Evolutionary conservation across 2,888 invertebrate species (phyloP).

Genomic region (Tinea semifulvella): DNA sequence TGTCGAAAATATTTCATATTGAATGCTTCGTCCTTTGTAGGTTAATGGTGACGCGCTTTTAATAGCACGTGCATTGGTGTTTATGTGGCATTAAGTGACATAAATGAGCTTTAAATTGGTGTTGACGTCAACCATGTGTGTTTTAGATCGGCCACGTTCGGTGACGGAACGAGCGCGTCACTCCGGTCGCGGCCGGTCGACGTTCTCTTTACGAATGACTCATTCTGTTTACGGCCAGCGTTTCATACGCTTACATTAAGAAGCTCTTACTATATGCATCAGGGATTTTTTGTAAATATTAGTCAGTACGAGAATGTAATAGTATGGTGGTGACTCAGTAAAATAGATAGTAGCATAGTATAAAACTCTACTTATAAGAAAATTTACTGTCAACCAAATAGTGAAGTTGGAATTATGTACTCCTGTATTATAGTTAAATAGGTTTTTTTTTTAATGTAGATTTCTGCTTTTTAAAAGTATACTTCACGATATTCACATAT

Average conservation of each 20-base stretch:
- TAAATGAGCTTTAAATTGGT: conserved; percentile 9
- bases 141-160: too few relatives aligned
- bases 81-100: background rate
- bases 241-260: conserved; percentile 1
- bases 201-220: conserved; percentile 50
- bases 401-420: too few relatives aligned
- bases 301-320: background rate
- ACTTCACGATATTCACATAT: too few relatives aligned
- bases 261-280: background rate
- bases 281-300: background rate
- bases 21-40: too few relatives aligned
- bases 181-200: conserved; percentile 53
- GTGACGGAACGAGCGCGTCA: conserved; percentile 36
- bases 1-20: too few relatives aligned
- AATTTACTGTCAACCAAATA: too few relatives aligned
- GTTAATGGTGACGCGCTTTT: background rate
- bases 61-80: background rate
- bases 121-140: conserved; percentile 4
- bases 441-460: too few relatives aligned
- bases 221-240: conserved; percentile 35
- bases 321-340: too few relatives aligned
- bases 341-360: too few relatives aligned
- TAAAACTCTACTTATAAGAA: too few relatives aligned
- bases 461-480: too few relatives aligned
- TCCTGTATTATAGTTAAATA: too few relatives aligned